A percentile compares a stretch with the other conserved stretches of the same genome.
Evolutionary conservation across 2,888 invertebrate species (phyloP).

Genomic region (Oscheius sp.): DNA sequence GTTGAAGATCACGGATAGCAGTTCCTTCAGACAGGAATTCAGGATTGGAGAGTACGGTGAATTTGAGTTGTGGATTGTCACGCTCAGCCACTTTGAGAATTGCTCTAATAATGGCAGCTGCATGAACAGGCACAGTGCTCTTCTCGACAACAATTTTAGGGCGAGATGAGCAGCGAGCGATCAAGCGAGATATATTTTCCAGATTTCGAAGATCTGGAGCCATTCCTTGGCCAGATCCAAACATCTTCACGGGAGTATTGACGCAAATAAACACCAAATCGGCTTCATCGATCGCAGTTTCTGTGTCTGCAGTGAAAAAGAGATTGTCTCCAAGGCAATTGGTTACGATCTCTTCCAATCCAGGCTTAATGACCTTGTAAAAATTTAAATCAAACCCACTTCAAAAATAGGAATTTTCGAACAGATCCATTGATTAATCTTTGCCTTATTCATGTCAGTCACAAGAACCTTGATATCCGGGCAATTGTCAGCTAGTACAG

Average conservation of each 20-base stretch:
- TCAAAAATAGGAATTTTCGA: constrained; percentile 96
- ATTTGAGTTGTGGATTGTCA: constrained; percentile 50
- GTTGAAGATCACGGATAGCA: constrained; percentile 88
- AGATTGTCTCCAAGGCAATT: constrained; percentile 87
- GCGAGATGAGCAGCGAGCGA: constrained; percentile 82
- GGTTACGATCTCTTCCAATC: constrained; percentile 88
- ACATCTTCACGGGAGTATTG: constrained; percentile 96
- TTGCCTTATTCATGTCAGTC: constrained; percentile 87
- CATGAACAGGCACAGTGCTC: constrained; percentile 96
- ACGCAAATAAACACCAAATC: constrained; percentile 98
- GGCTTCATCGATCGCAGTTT: constrained; percentile 85
- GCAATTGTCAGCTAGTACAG: not conserved
- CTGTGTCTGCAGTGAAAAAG: constrained; percentile 91
- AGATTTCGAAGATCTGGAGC: constrained; percentile 96
- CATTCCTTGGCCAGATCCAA: constrained; percentile 83
- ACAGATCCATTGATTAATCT: constrained; percentile 97
- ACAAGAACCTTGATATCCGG: constrained; percentile 78
- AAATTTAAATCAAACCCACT: not conserved
- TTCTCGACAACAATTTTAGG: constrained; percentile 91
- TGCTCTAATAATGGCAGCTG: constrained; percentile 86
- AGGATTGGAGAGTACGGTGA: constrained; percentile 88
- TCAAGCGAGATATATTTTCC: constrained; percentile 93
- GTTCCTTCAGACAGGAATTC: constrained; percentile 98
- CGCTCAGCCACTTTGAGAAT: constrained; percentile 66
- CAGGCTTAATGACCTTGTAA: constrained; percentile 77